Conservation (phyloP, 1,140 invertebrate genomes). For the Eupristina koningsbergeri region DNA sequence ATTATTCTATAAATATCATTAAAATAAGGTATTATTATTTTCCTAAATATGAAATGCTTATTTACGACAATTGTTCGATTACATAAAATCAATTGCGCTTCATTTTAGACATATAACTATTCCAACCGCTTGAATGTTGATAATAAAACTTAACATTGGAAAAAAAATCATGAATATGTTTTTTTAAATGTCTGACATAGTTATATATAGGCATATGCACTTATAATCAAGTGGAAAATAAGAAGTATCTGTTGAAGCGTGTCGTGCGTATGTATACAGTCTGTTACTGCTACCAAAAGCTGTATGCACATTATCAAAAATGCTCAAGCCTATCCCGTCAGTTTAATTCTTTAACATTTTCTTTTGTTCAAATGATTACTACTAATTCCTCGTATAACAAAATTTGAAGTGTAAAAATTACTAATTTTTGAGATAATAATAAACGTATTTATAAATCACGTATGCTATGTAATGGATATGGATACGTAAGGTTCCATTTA, state of each 20-base stretch:
- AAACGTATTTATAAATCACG: no score
- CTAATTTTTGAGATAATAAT: no score
- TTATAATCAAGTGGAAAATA: neutral
- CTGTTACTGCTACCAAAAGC: constrained; percentile 15
- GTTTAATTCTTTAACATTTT: neutral
- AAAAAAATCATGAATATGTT: neutral
- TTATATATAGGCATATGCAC: neutral
- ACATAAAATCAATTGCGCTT: neutral
- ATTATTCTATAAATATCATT: no score
- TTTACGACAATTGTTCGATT: neutral
- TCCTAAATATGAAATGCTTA: neutral
- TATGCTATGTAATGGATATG: no score
- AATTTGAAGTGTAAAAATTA: no score
- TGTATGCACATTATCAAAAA: constrained; percentile 52
- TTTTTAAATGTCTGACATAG: neutral
- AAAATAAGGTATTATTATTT: neutral
- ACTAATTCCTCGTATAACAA: neutral
- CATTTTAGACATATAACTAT: neutral
- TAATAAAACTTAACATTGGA: neutral
- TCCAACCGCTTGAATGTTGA: neutral
- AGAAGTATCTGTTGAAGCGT: neutral
- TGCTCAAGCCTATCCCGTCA: constrained; percentile 44
- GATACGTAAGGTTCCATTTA: no score
- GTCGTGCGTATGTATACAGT: constrained; percentile 35
- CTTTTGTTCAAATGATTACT: neutral